Base-by-base conservation (phyloP, 2,113 vertebrate species). In the Sminthopsis crassicaudata region DNA sequence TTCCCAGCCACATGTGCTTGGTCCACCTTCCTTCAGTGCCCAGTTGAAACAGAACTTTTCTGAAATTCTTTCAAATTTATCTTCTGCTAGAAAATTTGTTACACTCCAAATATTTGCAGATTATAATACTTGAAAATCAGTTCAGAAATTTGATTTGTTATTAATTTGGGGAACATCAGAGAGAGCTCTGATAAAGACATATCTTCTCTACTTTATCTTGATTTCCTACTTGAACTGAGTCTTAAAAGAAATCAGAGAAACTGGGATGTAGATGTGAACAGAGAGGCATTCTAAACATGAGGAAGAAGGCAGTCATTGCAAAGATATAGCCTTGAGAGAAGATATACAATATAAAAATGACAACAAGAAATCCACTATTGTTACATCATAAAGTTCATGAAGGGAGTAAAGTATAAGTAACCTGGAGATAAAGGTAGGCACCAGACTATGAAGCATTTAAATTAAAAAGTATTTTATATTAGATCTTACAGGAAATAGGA, bases 311-410 rank as follows among this genome's bases (percentile, higher is more conserved):
- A 76, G 5, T 50, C 94, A 92, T 95, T 76, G 91, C 91, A 97
- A 98, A 95, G 36, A 95, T 54, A 96, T 95, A 51, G 36, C 16
- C 36, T 76, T 6, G 1, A 76, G 67, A 76, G 36, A 55, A 55
- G 24, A 76, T 19, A 30, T n/a, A 8, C 19, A n/a, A 76, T n/a
- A 76, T 30, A 5, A 14, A 76, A n/a, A 76, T 16, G 67, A n/a
- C 3, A 76, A 14, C 4, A 76, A 76, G 36, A 76, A 76, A 76
- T 14, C 30, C 16, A 25, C 9, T 76, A 76, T n/a, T 76, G 36
- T n/a, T 76, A 3, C 4, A n/a, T 76, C 30, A 67, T 4, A 76
- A 76, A 76, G 36, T 76, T 16, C 12, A 19, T 2, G 16, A 16
- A 76, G 3, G 67, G 67, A 76, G 16, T 76, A 76, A 19, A n/a